phyloP scores from a whole-genome alignment of 2,888 invertebrate genomes.

The Anoplius nigerrimus region DNA sequence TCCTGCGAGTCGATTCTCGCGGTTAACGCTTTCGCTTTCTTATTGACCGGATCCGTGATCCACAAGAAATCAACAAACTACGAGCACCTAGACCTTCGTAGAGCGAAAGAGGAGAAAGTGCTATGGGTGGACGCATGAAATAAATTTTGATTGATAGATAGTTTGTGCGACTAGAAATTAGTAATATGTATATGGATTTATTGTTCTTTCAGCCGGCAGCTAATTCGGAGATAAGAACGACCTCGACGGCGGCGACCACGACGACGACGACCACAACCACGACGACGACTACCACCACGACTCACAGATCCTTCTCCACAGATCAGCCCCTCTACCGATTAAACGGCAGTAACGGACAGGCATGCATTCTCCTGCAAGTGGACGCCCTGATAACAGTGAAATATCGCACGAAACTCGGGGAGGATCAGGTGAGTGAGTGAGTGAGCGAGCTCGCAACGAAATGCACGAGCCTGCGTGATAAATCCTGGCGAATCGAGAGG shows the following conservation, averaged over 20 bases:
- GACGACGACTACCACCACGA: conserved; percentile 63
- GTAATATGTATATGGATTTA: not conserved
- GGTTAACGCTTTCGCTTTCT: too few species aligned
- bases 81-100: too few species aligned
- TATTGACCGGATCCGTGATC: too few species aligned
- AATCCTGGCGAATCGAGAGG: too few species aligned
- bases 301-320: conserved; percentile 38
- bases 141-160: too few species aligned
- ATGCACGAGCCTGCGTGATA: too few species aligned
- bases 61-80: too few species aligned
- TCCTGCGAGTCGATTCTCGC: too few species aligned
- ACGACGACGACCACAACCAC: conserved; percentile 75
- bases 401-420: conserved; percentile 82
- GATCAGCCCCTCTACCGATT: conserved; percentile 79
- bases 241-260: conserved; percentile 76
- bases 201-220: conserved; percentile 45
- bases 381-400: conserved; percentile 85
- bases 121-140: too few species aligned
- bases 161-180: too few species aligned
- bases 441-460: too few species aligned
- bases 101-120: too few species aligned
- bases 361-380: conserved; percentile 86
- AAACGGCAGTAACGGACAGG: conserved; percentile 82
- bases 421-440: conserved; percentile 73
- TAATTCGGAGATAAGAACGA: conserved; percentile 68